Percentiles rank a stretch among this genome's conserved stretches.
Evolutionary conservation across 2,797 vertebrate species (phyloP).

Genomic region (Picus viridis): DNA sequence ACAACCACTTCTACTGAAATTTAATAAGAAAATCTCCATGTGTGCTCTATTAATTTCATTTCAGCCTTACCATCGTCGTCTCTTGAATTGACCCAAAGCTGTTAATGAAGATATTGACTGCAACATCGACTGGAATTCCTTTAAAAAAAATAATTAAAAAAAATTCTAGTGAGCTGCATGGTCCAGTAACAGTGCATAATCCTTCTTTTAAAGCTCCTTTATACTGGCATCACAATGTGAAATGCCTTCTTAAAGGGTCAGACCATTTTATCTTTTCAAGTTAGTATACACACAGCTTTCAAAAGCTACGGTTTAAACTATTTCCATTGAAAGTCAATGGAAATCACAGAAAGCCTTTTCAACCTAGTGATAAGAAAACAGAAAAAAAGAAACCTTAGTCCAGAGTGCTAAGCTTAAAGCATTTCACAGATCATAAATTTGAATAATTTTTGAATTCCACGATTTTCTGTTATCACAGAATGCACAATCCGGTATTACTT

Average conservation of each 20-base stretch:
- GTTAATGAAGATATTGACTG: conserved; percentile 99
- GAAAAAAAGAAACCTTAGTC: not conserved
- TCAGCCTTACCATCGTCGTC: conserved; percentile 94
- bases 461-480: not conserved
- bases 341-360: not conserved
- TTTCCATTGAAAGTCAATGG: not conserved
- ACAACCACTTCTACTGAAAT: not conserved
- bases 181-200: not conserved
- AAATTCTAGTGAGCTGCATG: not conserved
- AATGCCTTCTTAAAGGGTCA: not conserved
- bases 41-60: not conserved
- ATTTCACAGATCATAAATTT: not conserved
- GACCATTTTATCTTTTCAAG: not conserved
- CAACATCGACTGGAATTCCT: conserved; percentile 97
- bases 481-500: not conserved
- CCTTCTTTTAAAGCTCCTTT: not conserved
- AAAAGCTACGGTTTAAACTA: not conserved
- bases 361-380: not conserved
- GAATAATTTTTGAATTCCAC: not conserved
- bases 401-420: not conserved
- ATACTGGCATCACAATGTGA: not conserved
- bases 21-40: not conserved
- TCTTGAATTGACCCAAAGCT: conserved; percentile 99
- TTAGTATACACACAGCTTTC: not conserved
- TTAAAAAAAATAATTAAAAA: not conserved